Evolutionary conservation across 2,113 vertebrate genomes (phyloP).

Genomic region (Anarhynchus alexandrinus): DNA sequence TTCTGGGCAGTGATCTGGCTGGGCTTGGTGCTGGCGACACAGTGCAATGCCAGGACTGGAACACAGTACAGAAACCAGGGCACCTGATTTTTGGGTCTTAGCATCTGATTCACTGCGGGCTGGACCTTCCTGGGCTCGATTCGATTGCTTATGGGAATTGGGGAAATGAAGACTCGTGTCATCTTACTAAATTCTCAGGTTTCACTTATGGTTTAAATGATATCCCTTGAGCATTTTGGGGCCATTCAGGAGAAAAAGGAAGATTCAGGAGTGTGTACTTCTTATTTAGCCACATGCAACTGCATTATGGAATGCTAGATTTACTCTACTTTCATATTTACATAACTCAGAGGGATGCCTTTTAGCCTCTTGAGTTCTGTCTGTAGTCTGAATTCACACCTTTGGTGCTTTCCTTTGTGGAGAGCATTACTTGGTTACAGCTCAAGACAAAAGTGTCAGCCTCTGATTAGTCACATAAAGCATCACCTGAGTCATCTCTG

Average conservation of each 20-base stretch:
- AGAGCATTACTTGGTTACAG: background rate
- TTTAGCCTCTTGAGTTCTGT: background rate
- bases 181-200: background rate
- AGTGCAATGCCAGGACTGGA: background rate
- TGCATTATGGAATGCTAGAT: background rate
- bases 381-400: background rate
- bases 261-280: background rate
- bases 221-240: background rate
- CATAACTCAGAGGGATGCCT: background rate
- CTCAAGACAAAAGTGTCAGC: background rate
- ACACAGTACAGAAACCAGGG: background rate
- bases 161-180: background rate
- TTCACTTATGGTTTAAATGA: background rate
- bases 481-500: background rate
- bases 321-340: background rate
- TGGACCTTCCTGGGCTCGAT: background rate
- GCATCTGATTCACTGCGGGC: background rate
- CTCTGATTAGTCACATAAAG: background rate
- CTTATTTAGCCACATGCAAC: background rate
- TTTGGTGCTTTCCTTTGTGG: background rate
- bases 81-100: background rate
- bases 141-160: background rate
- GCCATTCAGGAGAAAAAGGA: background rate
- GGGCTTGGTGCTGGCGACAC: background rate
- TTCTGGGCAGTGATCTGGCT: background rate